These are phyloP conservation scores for Capitella teleta DNA, from an alignment of 1,140 invertebrate species.

Conservation along the genomic window DNA sequence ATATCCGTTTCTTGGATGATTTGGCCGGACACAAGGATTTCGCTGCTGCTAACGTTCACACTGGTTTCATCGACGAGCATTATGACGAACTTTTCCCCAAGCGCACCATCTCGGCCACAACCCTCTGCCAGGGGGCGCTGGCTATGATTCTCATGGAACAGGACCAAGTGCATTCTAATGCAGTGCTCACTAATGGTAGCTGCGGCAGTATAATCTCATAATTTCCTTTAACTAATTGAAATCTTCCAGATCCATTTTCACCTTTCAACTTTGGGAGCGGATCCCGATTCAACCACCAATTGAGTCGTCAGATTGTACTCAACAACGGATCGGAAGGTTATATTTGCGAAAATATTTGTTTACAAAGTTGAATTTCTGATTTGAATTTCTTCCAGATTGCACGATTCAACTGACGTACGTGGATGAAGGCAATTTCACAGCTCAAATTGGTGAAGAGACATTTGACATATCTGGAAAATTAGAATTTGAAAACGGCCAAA, in stretches of 20 bases:
- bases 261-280: constrained; percentile 53
- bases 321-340: constrained; percentile 46
- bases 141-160: constrained; percentile 24
- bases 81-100: constrained; percentile 47
- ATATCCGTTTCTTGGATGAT: constrained; percentile 83
- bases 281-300: constrained; percentile 48
- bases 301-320: constrained; percentile 44
- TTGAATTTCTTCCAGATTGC: too few relatives aligned
- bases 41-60: constrained; percentile 77
- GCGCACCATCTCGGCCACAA: constrained; percentile 34
- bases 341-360: too few relatives aligned
- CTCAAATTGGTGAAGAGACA: constrained; percentile 31
- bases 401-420: constrained; percentile 19
- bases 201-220: background rate
- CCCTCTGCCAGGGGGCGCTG: constrained; percentile 40
- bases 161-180: background rate
- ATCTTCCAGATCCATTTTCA: constrained; percentile 48
- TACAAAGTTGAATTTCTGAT: too few relatives aligned
- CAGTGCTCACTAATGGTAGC: background rate
- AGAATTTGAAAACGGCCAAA: constrained; percentile 18
- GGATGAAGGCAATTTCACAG: constrained; percentile 15
- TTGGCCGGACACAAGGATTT: constrained; percentile 74
- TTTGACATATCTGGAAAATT: constrained; percentile 30
- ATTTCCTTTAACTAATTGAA: background rate
- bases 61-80: constrained; percentile 88